Evolutionary conservation across 2,888 invertebrate species (phyloP).

Genomic region (Epinotia ramella): DNA sequence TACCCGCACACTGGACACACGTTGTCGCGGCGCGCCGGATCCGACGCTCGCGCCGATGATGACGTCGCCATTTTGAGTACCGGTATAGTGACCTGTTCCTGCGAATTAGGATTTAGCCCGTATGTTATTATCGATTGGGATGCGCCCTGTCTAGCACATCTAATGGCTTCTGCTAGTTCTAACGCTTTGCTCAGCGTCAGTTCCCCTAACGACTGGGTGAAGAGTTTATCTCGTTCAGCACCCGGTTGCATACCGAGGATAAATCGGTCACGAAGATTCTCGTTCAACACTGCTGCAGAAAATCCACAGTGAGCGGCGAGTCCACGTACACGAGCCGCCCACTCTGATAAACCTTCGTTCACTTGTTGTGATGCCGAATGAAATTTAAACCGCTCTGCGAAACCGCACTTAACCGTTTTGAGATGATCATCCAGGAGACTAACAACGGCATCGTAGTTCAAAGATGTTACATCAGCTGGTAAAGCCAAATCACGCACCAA

Average conservation of each 20-base stretch:
- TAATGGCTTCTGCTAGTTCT: slow-evolving; percentile 42
- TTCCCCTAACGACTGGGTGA: slow-evolving; percentile 9
- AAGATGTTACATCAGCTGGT: not conserved
- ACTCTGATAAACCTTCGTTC: slow-evolving; percentile 23
- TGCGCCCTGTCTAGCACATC: slow-evolving; percentile 19
- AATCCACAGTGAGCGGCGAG: slow-evolving; percentile 37
- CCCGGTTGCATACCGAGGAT: slow-evolving; percentile 37
- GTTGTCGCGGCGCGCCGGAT: not conserved
- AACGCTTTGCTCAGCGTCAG: slow-evolving; percentile 44
- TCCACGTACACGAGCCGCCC: slow-evolving; percentile 40
- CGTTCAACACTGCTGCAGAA: not conserved
- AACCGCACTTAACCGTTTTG: slow-evolving; percentile 8
- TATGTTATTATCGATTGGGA: no score
- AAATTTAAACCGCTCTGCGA: slow-evolving; percentile 36
- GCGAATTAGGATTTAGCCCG: no score
- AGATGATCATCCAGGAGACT: slow-evolving; percentile 30
- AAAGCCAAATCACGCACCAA: slow-evolving; percentile 14
- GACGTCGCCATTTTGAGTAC: slow-evolving; percentile 4
- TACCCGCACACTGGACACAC: slow-evolving; percentile 13
- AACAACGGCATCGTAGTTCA: slow-evolving; percentile 19
- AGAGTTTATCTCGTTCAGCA: slow-evolving; percentile 33
- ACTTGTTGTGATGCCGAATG: slow-evolving; percentile 26
- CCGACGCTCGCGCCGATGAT: not conserved
- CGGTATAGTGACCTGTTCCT: not conserved
- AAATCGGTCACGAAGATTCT: slow-evolving; percentile 34